Conservation (phyloP, 2,888 invertebrate species). For the Sarcophaga subvicina region DNA sequence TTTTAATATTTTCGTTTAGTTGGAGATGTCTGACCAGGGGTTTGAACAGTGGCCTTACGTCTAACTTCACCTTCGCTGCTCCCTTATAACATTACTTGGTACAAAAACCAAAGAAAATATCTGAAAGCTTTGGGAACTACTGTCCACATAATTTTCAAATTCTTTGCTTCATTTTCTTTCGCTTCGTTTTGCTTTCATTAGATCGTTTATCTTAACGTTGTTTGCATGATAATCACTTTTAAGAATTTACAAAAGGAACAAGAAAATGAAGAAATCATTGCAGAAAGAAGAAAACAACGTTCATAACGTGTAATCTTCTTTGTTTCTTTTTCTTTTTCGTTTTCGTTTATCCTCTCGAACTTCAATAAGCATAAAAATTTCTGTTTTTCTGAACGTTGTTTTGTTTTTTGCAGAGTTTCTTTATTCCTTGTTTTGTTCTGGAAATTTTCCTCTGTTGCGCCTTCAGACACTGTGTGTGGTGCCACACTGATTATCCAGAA, state of each 20-base stretch:
- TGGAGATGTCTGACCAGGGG: too few species aligned
- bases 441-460: neutral
- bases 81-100: too few species aligned
- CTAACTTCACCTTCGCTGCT: too few species aligned
- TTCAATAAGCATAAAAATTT: neutral
- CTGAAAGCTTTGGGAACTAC: constrained; percentile 24
- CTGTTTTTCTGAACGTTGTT: constrained; percentile 14
- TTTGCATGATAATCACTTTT: constrained; percentile 64
- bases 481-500: constrained; percentile 50
- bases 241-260: constrained; percentile 41
- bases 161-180: constrained; percentile 29
- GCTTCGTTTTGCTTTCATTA: constrained; percentile 56
- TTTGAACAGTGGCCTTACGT: too few species aligned
- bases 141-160: constrained; percentile 15
- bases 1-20: too few species aligned
- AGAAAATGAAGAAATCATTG: constrained; percentile 19
- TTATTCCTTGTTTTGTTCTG: neutral
- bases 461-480: constrained; percentile 60
- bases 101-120: too few species aligned
- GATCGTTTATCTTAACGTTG: constrained; percentile 63
- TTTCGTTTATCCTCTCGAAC: constrained; percentile 6
- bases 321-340: too few species aligned
- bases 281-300: neutral
- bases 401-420: constrained; percentile 19
- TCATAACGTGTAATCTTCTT: constrained; percentile 34